These are phyloP conservation scores for Desmophyllum pertusum DNA, from an alignment of 92 coral and sea anemone genomes.

Conservation along the genomic window DNA sequence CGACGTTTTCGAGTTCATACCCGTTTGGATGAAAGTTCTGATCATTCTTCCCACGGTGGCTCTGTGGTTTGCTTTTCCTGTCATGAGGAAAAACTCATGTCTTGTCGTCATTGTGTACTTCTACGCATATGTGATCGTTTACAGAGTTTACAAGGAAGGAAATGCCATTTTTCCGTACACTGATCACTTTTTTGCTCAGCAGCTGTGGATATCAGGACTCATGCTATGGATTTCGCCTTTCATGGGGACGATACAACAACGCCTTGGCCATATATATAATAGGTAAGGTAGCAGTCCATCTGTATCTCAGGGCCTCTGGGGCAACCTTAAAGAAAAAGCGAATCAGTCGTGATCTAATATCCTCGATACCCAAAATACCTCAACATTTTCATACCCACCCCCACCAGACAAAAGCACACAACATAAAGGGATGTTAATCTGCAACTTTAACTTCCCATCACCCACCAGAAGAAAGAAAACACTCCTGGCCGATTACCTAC, in stretches of 20 bases:
- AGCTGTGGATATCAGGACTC: conserved; percentile 47
- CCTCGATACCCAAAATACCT: no score
- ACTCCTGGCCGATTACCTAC: no score
- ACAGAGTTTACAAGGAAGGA: conserved; percentile 62
- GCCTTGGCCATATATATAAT: conserved; percentile 57
- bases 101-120: conserved; percentile 67
- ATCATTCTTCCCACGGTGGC: conserved; percentile 42
- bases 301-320: no score
- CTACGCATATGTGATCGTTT: conserved; percentile 67
- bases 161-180: conserved; percentile 24
- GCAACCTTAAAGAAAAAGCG: no score
- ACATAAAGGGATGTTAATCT: no score
- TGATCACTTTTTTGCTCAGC: conserved; percentile 35
- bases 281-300: conserved; percentile 52
- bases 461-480: no score
- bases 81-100: conserved; percentile 68
- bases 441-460: no score
- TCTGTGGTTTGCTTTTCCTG: conserved; percentile 74
- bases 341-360: no score
- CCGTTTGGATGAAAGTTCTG: conserved; percentile 35
- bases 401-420: no score
- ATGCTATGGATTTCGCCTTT: conserved; percentile 49
- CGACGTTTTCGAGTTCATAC: conserved; percentile 57
- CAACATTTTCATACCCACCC: no score
- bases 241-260: conserved; percentile 52